These are phyloP conservation scores for Tragelaphus imberbis DNA, from an alignment of 2,113 vertebrate species.

Conservation along the genomic window DNA sequence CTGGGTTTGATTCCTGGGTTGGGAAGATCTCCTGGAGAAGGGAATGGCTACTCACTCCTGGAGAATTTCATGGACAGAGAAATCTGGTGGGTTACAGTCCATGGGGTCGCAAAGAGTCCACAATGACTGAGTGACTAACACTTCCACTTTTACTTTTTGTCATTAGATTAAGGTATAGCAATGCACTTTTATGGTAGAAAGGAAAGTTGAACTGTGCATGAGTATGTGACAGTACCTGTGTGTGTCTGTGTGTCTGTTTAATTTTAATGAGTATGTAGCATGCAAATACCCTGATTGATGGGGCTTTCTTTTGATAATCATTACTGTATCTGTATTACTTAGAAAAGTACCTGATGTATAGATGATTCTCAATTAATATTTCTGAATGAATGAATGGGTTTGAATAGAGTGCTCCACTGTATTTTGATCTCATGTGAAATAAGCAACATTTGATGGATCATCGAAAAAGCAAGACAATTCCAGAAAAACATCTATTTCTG, in stretches of 20 bases:
- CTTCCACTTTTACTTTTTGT: background rate
- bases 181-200: background rate
- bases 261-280: background rate
- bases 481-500: too few relatives aligned
- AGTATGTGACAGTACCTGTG: background rate
- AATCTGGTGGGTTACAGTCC: background rate
- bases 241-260: background rate
- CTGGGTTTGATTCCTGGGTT: background rate
- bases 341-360: background rate
- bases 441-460: background rate
- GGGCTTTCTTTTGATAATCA: background rate
- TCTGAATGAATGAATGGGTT: background rate
- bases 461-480: too few relatives aligned
- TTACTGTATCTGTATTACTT: background rate
- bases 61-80: background rate
- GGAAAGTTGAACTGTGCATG: background rate
- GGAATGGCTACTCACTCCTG: background rate
- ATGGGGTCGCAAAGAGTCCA: background rate
- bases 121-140: background rate
- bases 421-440: background rate
- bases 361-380: background rate
- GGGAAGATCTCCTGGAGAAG: background rate
- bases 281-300: background rate
- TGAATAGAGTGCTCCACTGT: background rate
- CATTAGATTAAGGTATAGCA: background rate